Base-by-base conservation (phyloP, 1,140 invertebrate species). In the Aphelinus atriplicis region DNA sequence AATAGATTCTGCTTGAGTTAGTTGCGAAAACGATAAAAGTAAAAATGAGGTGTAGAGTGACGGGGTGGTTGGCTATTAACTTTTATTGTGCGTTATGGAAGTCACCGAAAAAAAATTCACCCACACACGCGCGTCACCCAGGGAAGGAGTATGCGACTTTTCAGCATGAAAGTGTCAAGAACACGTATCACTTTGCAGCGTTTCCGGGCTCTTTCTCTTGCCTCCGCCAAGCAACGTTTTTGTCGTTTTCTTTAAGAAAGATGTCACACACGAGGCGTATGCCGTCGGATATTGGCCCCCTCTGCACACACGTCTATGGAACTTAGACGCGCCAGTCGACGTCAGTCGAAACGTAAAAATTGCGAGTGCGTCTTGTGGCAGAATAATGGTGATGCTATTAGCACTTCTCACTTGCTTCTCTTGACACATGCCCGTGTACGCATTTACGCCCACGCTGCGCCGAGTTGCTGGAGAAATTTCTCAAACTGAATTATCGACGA, bases 111-210 rank as follows among this genome's bases (percentile, higher is more conserved):
- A 69, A 60, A 67, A 5, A 65, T 3, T 3, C 43, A 45, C 76
- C 71, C 68, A 68, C 51, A 73, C 58, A 55, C 55, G 66, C 56
- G 26, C 45, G 47, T 53, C 26, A 26, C 26, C 48, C 56, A 47
- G 47, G 56, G 61, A 43, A 51, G 55, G 48, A 63, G 48, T 61
- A n/a, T 43, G 47, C 9, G 43, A 58, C 56, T 60, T 61, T 67
- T 60, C 64, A 75, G 80, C 81, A 81, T 81, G 82, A 81, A 85
- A 85, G 81, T 85, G 84, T 86, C 84, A 86, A 80, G 70, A 86
- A 84, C 84, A 86, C 81, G 82, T 82, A 84, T 84, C 81, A 80
- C 79, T 79, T 77, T 76, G 78, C 76, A 79, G 81, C 80, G 56
- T 53, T 42, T 63, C 51, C 66, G 48, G 47, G 56, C 50, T 60